Evolutionary conservation across 2,113 vertebrate genomes (phyloP).

Genomic region (Bolborhynchus lineola): DNA sequence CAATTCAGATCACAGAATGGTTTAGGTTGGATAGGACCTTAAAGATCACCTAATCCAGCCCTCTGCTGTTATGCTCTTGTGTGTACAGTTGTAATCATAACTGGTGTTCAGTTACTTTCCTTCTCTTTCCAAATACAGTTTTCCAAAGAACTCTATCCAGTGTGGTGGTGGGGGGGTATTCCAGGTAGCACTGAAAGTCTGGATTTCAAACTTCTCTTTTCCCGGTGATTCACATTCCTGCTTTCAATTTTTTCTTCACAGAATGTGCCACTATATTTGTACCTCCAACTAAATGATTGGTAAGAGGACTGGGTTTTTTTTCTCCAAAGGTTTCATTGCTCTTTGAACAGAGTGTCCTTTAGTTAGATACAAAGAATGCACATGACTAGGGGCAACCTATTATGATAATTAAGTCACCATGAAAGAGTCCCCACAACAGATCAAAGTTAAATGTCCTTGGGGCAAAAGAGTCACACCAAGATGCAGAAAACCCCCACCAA

Average conservation of each 20-base stretch:
- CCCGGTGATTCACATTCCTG: neutral
- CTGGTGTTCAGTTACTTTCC: neutral
- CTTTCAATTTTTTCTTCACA: conserved; percentile 38
- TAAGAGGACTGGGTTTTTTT: conserved; percentile 16
- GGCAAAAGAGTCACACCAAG: neutral
- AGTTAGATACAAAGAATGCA: neutral
- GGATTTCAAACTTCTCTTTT: neutral
- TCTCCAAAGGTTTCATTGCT: neutral
- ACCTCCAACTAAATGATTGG: conserved; percentile 62
- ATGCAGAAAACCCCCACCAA: neutral
- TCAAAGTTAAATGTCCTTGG: neutral
- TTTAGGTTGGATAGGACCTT: neutral
- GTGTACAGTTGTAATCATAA: neutral
- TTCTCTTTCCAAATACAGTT: neutral
- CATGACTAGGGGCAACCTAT: neutral
- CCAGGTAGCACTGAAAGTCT: neutral
- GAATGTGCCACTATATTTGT: conserved; percentile 56
- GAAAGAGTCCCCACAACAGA: neutral
- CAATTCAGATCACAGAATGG: neutral
- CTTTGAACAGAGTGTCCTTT: neutral
- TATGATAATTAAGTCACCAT: neutral
- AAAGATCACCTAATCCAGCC: neutral
- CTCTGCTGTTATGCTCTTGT: neutral
- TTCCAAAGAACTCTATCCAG: neutral
- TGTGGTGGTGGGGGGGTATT: neutral